phyloP scores from a whole-genome alignment of 2,888 invertebrate genomes.

The Cosmia pyralina region DNA sequence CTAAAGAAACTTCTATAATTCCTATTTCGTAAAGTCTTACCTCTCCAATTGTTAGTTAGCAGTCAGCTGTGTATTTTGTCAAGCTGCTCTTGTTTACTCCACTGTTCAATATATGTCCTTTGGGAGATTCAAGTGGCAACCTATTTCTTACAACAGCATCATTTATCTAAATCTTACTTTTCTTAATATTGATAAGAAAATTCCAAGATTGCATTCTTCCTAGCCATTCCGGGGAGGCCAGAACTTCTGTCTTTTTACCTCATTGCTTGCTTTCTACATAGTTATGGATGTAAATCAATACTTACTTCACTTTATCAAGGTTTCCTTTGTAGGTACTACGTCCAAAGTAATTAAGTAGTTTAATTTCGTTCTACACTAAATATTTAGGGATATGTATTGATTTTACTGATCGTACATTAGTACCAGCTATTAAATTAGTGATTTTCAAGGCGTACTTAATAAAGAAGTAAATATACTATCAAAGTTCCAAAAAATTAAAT shows the following conservation, averaged over 20 bases:
- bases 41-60: not conserved
- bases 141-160: not conserved
- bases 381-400: not conserved
- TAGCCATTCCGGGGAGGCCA: too few relatives aligned
- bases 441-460: not conserved
- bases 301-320: not conserved
- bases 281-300: not conserved
- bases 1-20: not conserved
- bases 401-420: not conserved
- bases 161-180: conserved; percentile 1
- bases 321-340: not conserved
- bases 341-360: not conserved
- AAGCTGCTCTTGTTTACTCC: not conserved
- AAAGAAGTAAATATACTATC: not conserved
- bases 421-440: not conserved
- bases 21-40: not conserved
- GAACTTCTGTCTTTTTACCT: too few relatives aligned
- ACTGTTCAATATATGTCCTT: not conserved
- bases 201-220: not conserved
- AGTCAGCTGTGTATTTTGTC: not conserved
- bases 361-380: not conserved
- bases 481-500: not conserved
- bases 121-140: too few relatives aligned
- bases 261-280: not conserved
- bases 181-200: not conserved